phyloP scores from a whole-genome alignment of 2,888 invertebrate genomes.

The Elysia crispata region DNA sequence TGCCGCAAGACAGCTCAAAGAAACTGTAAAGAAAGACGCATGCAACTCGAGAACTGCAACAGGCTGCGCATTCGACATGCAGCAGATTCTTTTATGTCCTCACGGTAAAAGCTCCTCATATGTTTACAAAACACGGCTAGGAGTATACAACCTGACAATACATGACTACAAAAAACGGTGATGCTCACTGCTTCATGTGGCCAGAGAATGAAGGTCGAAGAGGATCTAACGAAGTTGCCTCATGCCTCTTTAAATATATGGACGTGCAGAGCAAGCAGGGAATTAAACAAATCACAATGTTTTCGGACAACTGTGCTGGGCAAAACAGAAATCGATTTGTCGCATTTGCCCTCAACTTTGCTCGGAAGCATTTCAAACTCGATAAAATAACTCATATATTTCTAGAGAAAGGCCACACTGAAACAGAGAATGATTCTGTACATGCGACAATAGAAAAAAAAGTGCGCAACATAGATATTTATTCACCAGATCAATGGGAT shows the following conservation, averaged over 20 bases:
- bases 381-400: neutral
- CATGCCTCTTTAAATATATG: neutral
- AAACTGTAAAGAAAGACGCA: neutral
- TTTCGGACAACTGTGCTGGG: slow-evolving; percentile 23
- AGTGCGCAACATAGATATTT: neutral
- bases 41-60: no score
- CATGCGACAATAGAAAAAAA: neutral
- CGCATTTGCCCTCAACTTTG: neutral
- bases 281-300: neutral
- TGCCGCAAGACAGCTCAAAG: neutral
- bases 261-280: neutral
- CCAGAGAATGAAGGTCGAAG: neutral
- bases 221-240: neutral
- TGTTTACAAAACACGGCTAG: neutral
- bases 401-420: slow-evolving; percentile 7
- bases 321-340: neutral
- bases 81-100: neutral
- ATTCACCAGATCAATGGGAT: slow-evolving; percentile 13
- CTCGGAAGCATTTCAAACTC: neutral
- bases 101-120: neutral
- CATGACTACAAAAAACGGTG: neutral
- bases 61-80: neutral
- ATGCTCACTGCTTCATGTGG: slow-evolving; percentile 7
- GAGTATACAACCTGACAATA: slow-evolving; percentile 1
- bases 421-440: neutral